Base-by-base conservation (phyloP, 2,797 vertebrate genomes). In the Antennarius maculatus region DNA sequence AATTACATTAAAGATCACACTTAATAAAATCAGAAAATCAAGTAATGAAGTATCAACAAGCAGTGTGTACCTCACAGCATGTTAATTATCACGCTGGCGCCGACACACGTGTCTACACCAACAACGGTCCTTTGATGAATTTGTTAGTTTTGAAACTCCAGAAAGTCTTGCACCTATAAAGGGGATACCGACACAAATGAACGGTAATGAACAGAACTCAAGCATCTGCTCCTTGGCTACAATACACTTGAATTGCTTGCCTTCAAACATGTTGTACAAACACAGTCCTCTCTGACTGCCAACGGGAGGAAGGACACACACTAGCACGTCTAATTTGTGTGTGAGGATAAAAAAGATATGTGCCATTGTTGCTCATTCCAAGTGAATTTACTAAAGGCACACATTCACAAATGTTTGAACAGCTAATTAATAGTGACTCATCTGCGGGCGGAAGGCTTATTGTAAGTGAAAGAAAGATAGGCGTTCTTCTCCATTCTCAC, bases 231-330 rank as follows among this genome's bases (percentile, higher is more conserved):
- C 41, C 45, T 70, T 77, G 67, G 79, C 73, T 72, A 54, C 67
- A 70, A 45, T 46, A 62, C 61, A 58, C 18, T 67, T 18, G n/a
- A 16, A 23, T 28, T 61, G 34, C 56, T 23, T 49, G 46, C 34
- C 54, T 54, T 43, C 23, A 73, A 82, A 77, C 41, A 50, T 37
- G 23, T 9, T 77, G 71, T 57, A 37, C 62, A 7, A 58, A 18
- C 43, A 54, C 53, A 51, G 12, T 78, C 53, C 66, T 14, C 62
- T 70, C 54, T 28, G 51, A 15, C 71, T 83, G 74, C 76, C 77
- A 84, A 72, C 73, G 39, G 43, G 54, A 77, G 57, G 54, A 82
- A 57, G 52, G 46, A 27, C n/a, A 61, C 48, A 54, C 58, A 73
- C 75, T 76, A 79, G 42, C 61, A 42, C 39, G 56, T 55, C 46